Percentiles rank a stretch among this genome's conserved stretches.
Evolutionary conservation across 2,797 vertebrate species (phyloP).

Genomic region (Eremophila alpestris): DNA sequence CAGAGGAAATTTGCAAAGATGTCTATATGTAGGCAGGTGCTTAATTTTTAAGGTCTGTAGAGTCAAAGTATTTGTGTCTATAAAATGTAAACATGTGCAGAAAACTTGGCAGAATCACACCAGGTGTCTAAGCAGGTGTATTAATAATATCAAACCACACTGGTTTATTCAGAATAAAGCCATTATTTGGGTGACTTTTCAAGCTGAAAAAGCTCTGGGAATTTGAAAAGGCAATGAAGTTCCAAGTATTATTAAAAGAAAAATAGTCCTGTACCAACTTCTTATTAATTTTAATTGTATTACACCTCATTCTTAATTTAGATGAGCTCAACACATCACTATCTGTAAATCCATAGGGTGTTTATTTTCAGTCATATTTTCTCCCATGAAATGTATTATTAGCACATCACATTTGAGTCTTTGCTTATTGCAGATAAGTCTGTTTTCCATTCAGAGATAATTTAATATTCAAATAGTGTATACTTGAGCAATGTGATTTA

Average conservation of each 20-base stretch:
- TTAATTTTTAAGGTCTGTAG: conserved; percentile 16
- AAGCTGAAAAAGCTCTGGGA: conserved; percentile 2
- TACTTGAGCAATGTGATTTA: conserved; percentile 32
- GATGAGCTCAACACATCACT: conserved; percentile 27
- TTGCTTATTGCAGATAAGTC: conserved; percentile 13
- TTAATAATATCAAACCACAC: conserved; percentile 16
- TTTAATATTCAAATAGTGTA: conserved; percentile 32
- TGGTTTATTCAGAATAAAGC: conserved; percentile 16
- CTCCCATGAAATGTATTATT: conserved; percentile 35
- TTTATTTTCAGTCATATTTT: conserved; percentile 41
- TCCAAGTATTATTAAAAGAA: conserved; percentile 9
- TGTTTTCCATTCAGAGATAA: background rate
- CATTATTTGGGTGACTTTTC: conserved; percentile 33
- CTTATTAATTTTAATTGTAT: conserved; percentile 44
- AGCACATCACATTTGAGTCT: conserved; percentile 37
- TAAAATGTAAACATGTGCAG: background rate
- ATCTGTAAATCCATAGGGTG: conserved; percentile 24
- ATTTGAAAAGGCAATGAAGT: background rate
- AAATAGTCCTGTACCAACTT: conserved; percentile 3
- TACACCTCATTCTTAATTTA: conserved; percentile 18
- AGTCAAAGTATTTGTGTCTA: conserved; percentile 19
- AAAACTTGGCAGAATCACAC: conserved; percentile 1
- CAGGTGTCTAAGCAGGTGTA: conserved; percentile 18
- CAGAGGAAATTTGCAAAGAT: background rate
- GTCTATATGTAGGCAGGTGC: background rate